Evolutionary conservation across 2,888 invertebrate genomes (phyloP).

Genomic region (Cheilosia vernalis): DNA sequence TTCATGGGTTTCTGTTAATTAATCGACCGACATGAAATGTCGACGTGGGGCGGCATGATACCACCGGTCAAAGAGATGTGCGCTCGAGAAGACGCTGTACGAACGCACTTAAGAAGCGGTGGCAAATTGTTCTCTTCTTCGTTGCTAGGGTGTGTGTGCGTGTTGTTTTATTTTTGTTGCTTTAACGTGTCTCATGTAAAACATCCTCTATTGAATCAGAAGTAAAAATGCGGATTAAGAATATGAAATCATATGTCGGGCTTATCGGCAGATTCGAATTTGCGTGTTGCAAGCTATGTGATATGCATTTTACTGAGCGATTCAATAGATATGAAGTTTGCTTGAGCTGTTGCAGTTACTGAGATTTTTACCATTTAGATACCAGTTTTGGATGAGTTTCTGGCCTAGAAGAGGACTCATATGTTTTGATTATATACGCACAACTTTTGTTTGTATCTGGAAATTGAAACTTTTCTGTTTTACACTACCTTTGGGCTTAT

Average conservation of each 20-base stretch:
- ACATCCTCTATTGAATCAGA: slow-evolving; percentile 59
- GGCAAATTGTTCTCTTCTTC: slow-evolving; percentile 67
- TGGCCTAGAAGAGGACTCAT: neutral
- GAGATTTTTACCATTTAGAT: neutral
- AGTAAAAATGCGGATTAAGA: slow-evolving; percentile 47
- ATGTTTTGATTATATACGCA: too few species aligned
- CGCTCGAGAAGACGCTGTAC: slow-evolving; percentile 42
- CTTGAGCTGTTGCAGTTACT: neutral
- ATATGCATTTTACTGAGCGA: slow-evolving; percentile 42
- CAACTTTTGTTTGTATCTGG: too few species aligned
- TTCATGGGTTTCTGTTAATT: slow-evolving; percentile 75
- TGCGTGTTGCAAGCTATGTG: slow-evolving; percentile 47
- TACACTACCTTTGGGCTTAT: too few species aligned
- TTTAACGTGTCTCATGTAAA: slow-evolving; percentile 63
- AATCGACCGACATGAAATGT: slow-evolving; percentile 75
- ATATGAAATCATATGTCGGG: slow-evolving; percentile 64
- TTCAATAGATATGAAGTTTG: slow-evolving; percentile 2
- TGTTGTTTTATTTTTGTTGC: neutral
- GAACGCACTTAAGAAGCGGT: slow-evolving; percentile 73
- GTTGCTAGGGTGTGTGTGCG: neutral
- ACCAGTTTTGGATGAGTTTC: neutral
- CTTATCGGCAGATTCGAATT: slow-evolving; percentile 68
- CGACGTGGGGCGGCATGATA: slow-evolving; percentile 74
- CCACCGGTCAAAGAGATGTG: slow-evolving; percentile 68
- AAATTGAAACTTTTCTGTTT: too few species aligned